phyloP scores from a whole-genome alignment of 2,888 invertebrate genomes.

The Megamerina dolium region DNA sequence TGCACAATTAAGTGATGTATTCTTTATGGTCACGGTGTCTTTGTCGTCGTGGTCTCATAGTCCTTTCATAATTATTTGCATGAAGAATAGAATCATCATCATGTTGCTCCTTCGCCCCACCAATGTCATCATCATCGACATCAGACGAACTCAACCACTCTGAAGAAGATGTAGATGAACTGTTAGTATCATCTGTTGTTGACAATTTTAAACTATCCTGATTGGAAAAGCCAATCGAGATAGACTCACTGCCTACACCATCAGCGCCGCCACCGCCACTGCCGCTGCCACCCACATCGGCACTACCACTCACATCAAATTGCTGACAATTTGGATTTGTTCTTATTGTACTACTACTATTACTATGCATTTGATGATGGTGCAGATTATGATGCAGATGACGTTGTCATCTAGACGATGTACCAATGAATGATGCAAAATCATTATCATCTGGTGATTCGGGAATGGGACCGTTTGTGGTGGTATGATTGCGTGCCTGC shows the following conservation, averaged over 20 bases:
- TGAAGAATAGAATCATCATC: slow-evolving; percentile 8
- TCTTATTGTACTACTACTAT: too few relatives aligned
- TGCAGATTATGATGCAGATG: slow-evolving; percentile 31
- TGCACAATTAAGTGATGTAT: slow-evolving; percentile 42
- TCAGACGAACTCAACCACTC: slow-evolving; percentile 30
- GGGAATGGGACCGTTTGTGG: slow-evolving; percentile 31
- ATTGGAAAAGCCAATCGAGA: slow-evolving; percentile 40
- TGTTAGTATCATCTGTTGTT: slow-evolving; percentile 20
- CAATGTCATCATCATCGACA: slow-evolving; percentile 10
- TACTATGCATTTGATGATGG: too few relatives aligned
- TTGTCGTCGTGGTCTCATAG: slow-evolving; percentile 7
- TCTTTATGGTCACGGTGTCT: slow-evolving; percentile 30
- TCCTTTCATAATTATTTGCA: too few relatives aligned
- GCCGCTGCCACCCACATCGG: too few relatives aligned
- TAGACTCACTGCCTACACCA: slow-evolving; percentile 37
- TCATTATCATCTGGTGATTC: slow-evolving; percentile 40
- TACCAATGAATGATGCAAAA: slow-evolving; percentile 33
- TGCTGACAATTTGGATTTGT: too few relatives aligned
- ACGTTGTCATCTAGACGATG: slow-evolving; percentile 42
- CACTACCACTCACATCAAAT: too few relatives aligned
- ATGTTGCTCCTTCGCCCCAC: slow-evolving; percentile 2
- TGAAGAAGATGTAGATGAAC: slow-evolving; percentile 29
- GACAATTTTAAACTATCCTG: slow-evolving; percentile 38
- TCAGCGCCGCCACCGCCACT: too few relatives aligned
- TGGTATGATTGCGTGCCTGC: slow-evolving; percentile 30